Evolutionary conservation across 2,888 invertebrate species (phyloP).

Genomic region (Drosophila fungiperda): DNA sequence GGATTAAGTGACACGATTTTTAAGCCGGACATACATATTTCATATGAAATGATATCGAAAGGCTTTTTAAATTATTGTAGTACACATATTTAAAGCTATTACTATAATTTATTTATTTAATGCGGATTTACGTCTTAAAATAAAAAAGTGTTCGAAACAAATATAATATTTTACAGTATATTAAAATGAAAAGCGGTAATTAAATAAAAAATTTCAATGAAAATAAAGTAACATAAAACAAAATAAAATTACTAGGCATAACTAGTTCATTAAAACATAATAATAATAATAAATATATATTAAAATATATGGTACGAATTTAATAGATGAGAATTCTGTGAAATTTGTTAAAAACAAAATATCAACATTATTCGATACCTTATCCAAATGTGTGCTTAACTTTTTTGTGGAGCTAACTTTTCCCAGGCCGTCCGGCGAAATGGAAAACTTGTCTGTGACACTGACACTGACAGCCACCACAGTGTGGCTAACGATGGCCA

Average conservation of each 20-base stretch:
- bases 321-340: not conserved
- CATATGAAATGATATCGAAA: not conserved
- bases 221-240: not conserved
- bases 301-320: not conserved
- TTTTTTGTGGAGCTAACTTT: slow-evolving; percentile 47
- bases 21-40: not conserved
- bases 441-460: slow-evolving; percentile 60
- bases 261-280: not conserved
- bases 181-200: not conserved
- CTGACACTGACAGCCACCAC: slow-evolving; percentile 66
- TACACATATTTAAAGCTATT: not conserved
- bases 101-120: not conserved
- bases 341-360: slow-evolving; percentile 16
- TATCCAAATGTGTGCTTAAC: slow-evolving; percentile 38
- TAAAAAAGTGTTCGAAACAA: not conserved
- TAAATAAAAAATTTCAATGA: not conserved
- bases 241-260: not conserved
- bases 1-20: not conserved
- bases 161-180: not conserved
- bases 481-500: slow-evolving; percentile 37
- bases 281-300: not conserved
- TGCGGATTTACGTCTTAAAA: not conserved
- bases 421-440: slow-evolving; percentile 56
- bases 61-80: not conserved
- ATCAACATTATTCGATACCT: slow-evolving; percentile 39